Evolutionary conservation across 2,113 vertebrate species (phyloP).

Genomic region (Chaenocephalus aceratus): DNA sequence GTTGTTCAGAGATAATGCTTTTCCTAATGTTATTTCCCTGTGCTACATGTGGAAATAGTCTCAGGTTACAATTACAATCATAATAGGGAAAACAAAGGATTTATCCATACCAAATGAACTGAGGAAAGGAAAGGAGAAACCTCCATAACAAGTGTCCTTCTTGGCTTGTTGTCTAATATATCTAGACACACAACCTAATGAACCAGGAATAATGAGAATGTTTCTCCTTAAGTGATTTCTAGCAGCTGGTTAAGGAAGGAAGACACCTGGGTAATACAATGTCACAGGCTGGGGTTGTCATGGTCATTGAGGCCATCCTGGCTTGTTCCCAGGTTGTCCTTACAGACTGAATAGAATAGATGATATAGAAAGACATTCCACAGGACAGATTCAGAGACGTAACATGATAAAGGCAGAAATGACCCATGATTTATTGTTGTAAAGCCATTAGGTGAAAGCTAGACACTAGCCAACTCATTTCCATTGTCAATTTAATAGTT

Average conservation of each 20-base stretch:
- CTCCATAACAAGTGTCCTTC: conserved; percentile 18
- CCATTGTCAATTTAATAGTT: too few species aligned
- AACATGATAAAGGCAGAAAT: background rate
- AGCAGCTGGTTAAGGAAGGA: conserved; percentile 16
- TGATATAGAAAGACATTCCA: conserved; percentile 22
- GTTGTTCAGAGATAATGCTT: conserved; percentile 19
- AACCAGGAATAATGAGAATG: conserved; percentile 41
- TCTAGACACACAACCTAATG: conserved; percentile 50
- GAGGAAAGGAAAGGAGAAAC: background rate
- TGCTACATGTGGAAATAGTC: conserved; percentile 28
- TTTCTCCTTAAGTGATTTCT: conserved; percentile 37
- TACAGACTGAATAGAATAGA: conserved; percentile 9
- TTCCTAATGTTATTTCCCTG: conserved; percentile 28
- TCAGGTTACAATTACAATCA: conserved; percentile 34
- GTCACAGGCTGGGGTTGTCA: conserved; percentile 20
- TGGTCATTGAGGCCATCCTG: conserved; percentile 2
- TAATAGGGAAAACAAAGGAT: background rate
- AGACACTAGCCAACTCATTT: too few species aligned
- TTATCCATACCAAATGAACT: too few species aligned
- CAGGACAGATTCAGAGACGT: background rate
- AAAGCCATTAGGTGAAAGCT: too few species aligned
- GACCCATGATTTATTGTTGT: background rate
- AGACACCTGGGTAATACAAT: conserved; percentile 27
- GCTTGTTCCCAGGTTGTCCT: conserved; percentile 19
- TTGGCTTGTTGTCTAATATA: conserved; percentile 32